Evolutionary conservation across 1,140 invertebrate species (phyloP), one percentile per base, ranked within the genome.

Genomic region (Diuraphis noxia): DNA sequence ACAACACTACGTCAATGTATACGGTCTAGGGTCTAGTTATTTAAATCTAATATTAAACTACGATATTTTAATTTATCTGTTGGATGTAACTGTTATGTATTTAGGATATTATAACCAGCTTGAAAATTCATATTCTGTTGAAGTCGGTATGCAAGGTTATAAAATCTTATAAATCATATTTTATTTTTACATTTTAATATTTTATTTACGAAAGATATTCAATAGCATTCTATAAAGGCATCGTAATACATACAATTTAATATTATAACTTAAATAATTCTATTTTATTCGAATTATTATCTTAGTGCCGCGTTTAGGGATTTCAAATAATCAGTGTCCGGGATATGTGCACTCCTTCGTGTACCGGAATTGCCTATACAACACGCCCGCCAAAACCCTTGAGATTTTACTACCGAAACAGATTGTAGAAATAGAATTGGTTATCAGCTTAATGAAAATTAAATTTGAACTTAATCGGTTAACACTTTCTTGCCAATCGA

Each of bases 301-400:
- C 34, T 6, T 36, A 36, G 19, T 79, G 72, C 72, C 7, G 34
- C 17, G 21, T 36, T 79, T 21, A 36, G 34, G n/a, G 34, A 77
- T 19, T 36, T 77, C 34, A 36, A 36, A 79, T 79, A 23, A 79
- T 2, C 72, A 2, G 17, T 79, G 72, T 40, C 1, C 63, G 25
- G n/a, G 9, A 41, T 43, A 5, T 89, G 40, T 79, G 52, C 72
- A 90, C 63, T 41, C 63, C 17, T 90, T 81, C 41, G 7, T 34
- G 88, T 79, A 90, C 41, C 41, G 72, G 41, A 81, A 90, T 90
- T 90, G 88, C 88, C 88, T 90, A 90, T 38, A 90, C 88, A 21
- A 81, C 10, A 81, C 88, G 88, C 88, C 88, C 81, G 63, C 63
- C 81, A 81, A 79, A 25, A 81, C 56, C n/a, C 30, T 89, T 43